These are phyloP conservation scores for Arge pagana DNA, from an alignment of 2,888 invertebrate genomes.

Conservation along the genomic window DNA sequence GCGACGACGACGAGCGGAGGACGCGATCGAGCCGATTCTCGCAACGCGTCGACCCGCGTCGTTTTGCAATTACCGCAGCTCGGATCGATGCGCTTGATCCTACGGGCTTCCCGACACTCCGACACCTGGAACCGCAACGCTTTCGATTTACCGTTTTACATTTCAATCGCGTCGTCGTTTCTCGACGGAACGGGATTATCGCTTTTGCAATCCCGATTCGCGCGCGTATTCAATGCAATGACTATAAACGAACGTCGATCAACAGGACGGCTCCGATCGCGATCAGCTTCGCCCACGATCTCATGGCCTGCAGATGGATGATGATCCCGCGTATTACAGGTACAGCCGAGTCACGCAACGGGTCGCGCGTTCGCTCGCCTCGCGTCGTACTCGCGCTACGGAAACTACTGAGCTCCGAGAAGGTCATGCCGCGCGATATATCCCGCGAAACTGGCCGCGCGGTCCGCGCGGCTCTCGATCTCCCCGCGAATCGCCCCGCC, in stretches of 20 bases:
- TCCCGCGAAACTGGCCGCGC: too few relatives aligned
- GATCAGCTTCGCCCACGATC: constrained; percentile 12
- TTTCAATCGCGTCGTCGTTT: too few relatives aligned
- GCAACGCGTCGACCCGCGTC: too few relatives aligned
- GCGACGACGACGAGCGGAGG: too few relatives aligned
- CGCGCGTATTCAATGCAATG: too few relatives aligned
- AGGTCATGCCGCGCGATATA: constrained; percentile 23
- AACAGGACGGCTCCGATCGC: constrained; percentile 32
- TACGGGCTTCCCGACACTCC: constrained; percentile 5
- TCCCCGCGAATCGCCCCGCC: too few relatives aligned
- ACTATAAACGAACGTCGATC: constrained; percentile 42
- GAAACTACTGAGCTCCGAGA: constrained; percentile 24
- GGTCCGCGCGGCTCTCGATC: too few relatives aligned
- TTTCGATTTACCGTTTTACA: too few relatives aligned
- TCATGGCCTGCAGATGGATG: constrained; percentile 4
- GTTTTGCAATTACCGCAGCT: constrained; percentile 38
- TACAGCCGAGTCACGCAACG: constrained; percentile 12
- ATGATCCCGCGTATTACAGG: constrained; percentile 5
- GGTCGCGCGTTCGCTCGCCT: background rate
- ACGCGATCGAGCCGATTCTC: too few relatives aligned
- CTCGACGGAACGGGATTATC: too few relatives aligned
- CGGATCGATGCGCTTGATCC: constrained; percentile 26
- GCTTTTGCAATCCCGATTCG: too few relatives aligned
- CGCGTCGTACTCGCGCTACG: constrained; percentile 12
- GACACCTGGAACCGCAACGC: background rate